phyloP scores from a whole-genome alignment of 2,113 vertebrate genomes.

The Gymnobelideus leadbeateri region DNA sequence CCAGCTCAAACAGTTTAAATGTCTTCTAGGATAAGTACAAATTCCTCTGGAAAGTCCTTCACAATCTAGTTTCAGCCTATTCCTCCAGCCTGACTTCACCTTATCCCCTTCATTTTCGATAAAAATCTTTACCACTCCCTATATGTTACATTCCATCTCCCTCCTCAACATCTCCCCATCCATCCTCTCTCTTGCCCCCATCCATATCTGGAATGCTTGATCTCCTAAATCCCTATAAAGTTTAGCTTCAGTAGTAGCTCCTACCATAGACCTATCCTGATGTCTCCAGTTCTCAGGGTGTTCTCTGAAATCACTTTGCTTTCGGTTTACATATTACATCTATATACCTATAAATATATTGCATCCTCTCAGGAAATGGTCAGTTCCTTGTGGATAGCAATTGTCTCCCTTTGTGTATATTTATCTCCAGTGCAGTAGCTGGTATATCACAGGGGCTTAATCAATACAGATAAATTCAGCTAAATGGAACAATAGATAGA shows the following conservation, averaged over 20 bases:
- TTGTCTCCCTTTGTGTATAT: not conserved
- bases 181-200: not conserved
- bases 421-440: not conserved
- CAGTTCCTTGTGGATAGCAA: not conserved
- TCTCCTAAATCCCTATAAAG: not conserved
- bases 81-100: not conserved
- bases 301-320: not conserved
- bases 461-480: not conserved
- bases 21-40: not conserved
- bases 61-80: not conserved
- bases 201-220: not conserved
- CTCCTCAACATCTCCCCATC: not conserved
- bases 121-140: not conserved
- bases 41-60: not conserved
- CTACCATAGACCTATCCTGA: not conserved
- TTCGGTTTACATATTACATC: not conserved
- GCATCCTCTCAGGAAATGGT: not conserved
- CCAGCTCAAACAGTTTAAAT: not conserved
- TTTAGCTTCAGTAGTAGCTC: not conserved
- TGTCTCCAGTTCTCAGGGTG: not conserved
- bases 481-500: not conserved
- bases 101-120: not conserved
- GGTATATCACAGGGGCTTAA: not conserved
- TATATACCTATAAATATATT: not conserved
- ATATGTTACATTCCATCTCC: not conserved